Evolutionary conservation across 2,113 vertebrate species (phyloP).

Genomic region (Onychostoma macrolepis): DNA sequence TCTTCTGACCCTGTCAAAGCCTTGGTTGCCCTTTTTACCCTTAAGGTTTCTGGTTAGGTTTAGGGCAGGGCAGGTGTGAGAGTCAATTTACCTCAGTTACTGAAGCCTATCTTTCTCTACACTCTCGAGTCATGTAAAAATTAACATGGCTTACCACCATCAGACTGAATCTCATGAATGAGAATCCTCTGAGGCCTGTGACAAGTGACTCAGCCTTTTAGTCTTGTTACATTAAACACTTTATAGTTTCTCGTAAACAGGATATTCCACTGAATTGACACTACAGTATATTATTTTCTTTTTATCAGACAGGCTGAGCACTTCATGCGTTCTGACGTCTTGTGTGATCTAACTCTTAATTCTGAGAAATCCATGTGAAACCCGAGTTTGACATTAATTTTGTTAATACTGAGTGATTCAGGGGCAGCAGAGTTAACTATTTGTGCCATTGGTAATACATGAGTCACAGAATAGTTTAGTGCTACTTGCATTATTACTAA

Average conservation of each 20-base stretch:
- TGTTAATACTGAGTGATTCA: slow-evolving; percentile 10
- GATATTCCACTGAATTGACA: not conserved
- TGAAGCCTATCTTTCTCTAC: slow-evolving; percentile 6
- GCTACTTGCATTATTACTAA: not conserved
- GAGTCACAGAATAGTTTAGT: not conserved
- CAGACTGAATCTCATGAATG: not conserved
- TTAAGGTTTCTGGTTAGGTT: slow-evolving; percentile 31
- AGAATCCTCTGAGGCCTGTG: not conserved
- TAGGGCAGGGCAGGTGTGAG: slow-evolving; percentile 51
- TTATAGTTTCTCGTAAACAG: not conserved
- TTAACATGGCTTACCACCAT: not conserved
- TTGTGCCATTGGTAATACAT: not conserved
- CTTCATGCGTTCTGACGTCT: not conserved
- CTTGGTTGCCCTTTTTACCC: slow-evolving; percentile 35
- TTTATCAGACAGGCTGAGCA: not conserved
- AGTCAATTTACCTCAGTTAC: slow-evolving; percentile 42
- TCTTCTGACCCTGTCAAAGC: slow-evolving; percentile 55
- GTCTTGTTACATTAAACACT: not conserved
- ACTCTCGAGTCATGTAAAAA: not conserved
- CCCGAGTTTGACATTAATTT: not conserved
- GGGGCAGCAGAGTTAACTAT: not conserved
- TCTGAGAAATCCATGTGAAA: not conserved
- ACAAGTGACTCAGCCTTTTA: not conserved
- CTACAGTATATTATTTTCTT: not conserved
- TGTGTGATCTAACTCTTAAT: not conserved